Evolutionary conservation across 2,113 vertebrate genomes (phyloP).

Genomic region (Oenanthe melanoleuca): DNA sequence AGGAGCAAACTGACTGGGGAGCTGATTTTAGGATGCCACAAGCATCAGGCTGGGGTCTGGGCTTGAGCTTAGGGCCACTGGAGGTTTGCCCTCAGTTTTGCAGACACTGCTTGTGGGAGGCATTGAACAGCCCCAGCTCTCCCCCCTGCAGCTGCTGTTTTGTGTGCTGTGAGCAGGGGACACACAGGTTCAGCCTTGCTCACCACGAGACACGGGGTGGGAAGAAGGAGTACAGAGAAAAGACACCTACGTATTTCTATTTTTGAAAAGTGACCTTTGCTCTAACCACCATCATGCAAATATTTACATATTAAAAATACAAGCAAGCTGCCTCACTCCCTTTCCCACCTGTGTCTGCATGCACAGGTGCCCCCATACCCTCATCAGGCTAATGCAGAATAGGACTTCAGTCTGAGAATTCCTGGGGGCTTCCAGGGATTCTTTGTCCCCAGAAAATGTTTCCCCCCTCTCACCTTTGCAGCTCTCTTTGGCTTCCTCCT

Average conservation of each 20-base stretch:
- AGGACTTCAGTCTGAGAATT: not conserved
- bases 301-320: not conserved
- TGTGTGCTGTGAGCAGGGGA: not conserved
- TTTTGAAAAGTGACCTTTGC: not conserved
- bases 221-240: not conserved
- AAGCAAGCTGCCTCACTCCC: not conserved
- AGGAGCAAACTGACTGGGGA: not conserved
- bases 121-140: not conserved
- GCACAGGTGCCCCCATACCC: not conserved
- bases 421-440: not conserved
- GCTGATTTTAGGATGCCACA: not conserved
- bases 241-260: not conserved
- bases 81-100: not conserved
- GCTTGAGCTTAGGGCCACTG: not conserved
- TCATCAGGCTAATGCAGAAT: not conserved
- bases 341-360: not conserved
- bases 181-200: not conserved
- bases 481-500: not conserved
- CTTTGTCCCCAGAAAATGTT: rapidly evolving
- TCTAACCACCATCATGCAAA: not conserved
- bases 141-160: not conserved
- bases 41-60: not conserved
- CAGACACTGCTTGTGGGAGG: not conserved
- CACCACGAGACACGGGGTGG: rapidly evolving
- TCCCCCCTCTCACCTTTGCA: not conserved